Evolutionary conservation across 1,140 invertebrate species (phyloP), one percentile per base, ranked within the genome.

Genomic region (Drosophila nikananu): DNA sequence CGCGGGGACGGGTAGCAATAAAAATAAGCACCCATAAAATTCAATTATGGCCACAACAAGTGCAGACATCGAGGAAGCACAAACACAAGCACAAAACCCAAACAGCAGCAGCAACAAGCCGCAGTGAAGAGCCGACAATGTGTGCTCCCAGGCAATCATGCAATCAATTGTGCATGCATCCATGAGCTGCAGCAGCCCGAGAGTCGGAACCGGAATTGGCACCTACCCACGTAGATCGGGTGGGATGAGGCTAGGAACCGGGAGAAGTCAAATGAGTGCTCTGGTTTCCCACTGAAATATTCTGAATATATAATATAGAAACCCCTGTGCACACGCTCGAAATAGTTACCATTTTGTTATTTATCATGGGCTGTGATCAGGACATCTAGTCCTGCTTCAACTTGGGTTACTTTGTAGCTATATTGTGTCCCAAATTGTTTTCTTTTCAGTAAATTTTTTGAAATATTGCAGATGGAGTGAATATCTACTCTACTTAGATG

Each of bases 21-120:
- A 89, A 89, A 89, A 90, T 89, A 89, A 90, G 86, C 86, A 86
- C 74, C 78, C 81, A 89, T 89, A 89, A 89, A 89, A 89, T 89
- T 89, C 86, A 89, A 89, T 89, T 89, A 89, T 89, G 59, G 78
- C 84, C 86, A 89, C 84, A 89, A 89, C 81, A 89, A 84, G 81
- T 89, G 86, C 86, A 90, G 73, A 84, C 75, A 80, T 61, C 64
- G 41, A 25, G 23, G 48, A 61, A 37, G 51, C 46, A 23, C 58
- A 41, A 25, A 61, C 46, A 19, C 66, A 42, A 17, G 61, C 59
- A 55, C 64, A 61, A 51, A 21, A 19, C 41, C 35, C 44, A 58
- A 41, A 39, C 32, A 39, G 54, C 49, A 30, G 49, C 23, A 64
- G 30, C 21, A 42, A 46, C 64, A 37, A 39, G 55, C 58, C 51